phyloP scores from a whole-genome alignment of 92 coral and sea anemone species.

The Epizoanthus scotinus region DNA sequence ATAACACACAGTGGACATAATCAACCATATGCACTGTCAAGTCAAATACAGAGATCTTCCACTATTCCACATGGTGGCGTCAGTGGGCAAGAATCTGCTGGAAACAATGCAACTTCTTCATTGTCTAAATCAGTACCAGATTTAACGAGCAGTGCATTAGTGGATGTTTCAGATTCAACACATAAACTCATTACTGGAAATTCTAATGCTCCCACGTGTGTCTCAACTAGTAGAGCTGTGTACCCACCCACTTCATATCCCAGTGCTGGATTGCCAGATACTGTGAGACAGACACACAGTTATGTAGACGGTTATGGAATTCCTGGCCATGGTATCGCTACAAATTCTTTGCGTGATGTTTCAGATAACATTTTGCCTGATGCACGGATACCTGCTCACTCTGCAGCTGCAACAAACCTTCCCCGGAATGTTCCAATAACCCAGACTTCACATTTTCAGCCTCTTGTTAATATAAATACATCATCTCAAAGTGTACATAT shows the following conservation, averaged over 20 bases:
- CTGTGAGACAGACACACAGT: not conserved
- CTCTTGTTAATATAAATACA: not conserved
- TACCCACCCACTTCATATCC: slow-evolving; percentile 1
- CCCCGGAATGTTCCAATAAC: not conserved
- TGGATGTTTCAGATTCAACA: slow-evolving; percentile 54
- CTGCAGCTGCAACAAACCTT: not conserved
- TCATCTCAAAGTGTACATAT: not conserved
- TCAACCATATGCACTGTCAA: slow-evolving; percentile 2
- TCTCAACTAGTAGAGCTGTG: not conserved
- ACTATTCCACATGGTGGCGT: not conserved
- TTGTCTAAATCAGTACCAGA: slow-evolving; percentile 66
- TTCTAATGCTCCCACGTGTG: not conserved
- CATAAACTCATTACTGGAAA: not conserved
- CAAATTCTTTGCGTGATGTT: slow-evolving; percentile 4
- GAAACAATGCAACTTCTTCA: slow-evolving; percentile 34
- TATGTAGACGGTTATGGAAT: not conserved
- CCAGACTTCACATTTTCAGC: not conserved
- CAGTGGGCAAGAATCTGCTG: not conserved
- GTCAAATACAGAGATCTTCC: slow-evolving; percentile 11
- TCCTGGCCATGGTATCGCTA: not conserved
- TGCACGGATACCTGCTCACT: not conserved
- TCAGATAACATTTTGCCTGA: not conserved
- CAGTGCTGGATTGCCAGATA: not conserved
- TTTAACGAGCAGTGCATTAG: slow-evolving; percentile 55
- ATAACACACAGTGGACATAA: not conserved